Evolutionary conservation across 2,888 invertebrate species (phyloP), one percentile per base, ranked within the genome.

Genomic region (Melinaea marsaeus): DNA sequence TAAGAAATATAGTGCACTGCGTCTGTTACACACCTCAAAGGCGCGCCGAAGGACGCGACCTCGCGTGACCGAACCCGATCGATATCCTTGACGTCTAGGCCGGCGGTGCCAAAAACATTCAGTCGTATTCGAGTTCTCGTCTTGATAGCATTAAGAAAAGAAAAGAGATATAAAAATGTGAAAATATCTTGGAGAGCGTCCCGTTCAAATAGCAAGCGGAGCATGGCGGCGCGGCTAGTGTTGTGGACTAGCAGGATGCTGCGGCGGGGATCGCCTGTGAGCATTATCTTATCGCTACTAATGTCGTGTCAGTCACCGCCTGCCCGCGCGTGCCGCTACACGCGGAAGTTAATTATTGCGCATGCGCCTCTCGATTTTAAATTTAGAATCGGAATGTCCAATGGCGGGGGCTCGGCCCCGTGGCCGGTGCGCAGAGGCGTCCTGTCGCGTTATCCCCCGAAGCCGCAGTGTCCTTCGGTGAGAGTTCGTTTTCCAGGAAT

Each of bases 361-460:
- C 88, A 85, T 86, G 88, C 89, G 85, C 82, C 81, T 80, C 74
- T 71, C 88, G 69, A 77, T 78, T 85, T 83, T 87, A 90, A 86
- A 87, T 88, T 81, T 90, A 90, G 88, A 84, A 76, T 68, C 81
- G 86, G 88, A 86, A 90, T 89, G 88, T 91, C 92, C 78, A 79
- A 82, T 77, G 90, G 92, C 79, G 90, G 88, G 79, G 91, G 91
- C 77, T 93, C 93, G 81, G 94, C 93, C 75, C 95, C 95, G 81
- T 95, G 95, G 95, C 94, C 95, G 70, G 93, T 95, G 73, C 92
- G 92, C 76, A 93, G 93, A 75, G 93, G 88, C 83, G 85, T 90
- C 85, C 86, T 89, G 80, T 80, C 88, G 78, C 89, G 90, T 75
- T 90, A 86, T 79, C 74, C 84, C 74, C 83, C 84, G 75, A 83